Base-by-base conservation (phyloP, 2,113 vertebrate genomes). In the Nothoprocta perdicaria region DNA sequence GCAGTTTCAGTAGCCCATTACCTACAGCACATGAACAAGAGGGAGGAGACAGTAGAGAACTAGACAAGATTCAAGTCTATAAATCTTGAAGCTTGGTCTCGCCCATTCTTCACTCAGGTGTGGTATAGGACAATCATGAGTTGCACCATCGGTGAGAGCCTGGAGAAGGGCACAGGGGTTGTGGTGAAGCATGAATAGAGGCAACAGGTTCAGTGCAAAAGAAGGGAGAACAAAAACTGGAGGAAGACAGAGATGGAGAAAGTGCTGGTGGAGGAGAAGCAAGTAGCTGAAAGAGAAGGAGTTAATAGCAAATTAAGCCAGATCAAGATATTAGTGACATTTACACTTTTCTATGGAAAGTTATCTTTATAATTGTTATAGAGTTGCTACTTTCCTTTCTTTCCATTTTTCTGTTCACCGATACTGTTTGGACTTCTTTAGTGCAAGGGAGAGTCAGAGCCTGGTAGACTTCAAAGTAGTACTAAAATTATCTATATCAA, bases 101-200 rank as follows among this genome's bases (percentile, higher is more conserved):
- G 10, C 9, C 13, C 46, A 40, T 55, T 71, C 29, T 81, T 41
- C 4, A 4, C 12, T 26, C 16, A 2, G 24, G 14, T 3, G 33
- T 0, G 0, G 38, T 63, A 31, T 1, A 1, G 1, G 17, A 31
- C 24, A 55, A 17, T 5, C 15, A 46, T 31, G 10, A 2, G 2
- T 65, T 24, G 55, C 27, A 35, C 24, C 23, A 67, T 75, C 27
- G 33, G 38, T 75, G 0, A 3, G 24, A 46, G 27, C 12, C 74
- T 57, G 68, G 10, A 74, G 21, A 31, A 7, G 3, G 7, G 12
- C 2, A 1, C 12, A 52, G 55, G 14, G 16, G 2, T 62, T 71
- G 62, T 58, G 26, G 46, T 86, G 46, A 75, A 58, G 5, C 31
- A 68, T 1, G 1, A 8, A 29, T 18, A 76, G 4, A 46, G 17